Evolutionary conservation across 1,140 invertebrate species (phyloP).

Genomic region (Heterodera schachtii): DNA sequence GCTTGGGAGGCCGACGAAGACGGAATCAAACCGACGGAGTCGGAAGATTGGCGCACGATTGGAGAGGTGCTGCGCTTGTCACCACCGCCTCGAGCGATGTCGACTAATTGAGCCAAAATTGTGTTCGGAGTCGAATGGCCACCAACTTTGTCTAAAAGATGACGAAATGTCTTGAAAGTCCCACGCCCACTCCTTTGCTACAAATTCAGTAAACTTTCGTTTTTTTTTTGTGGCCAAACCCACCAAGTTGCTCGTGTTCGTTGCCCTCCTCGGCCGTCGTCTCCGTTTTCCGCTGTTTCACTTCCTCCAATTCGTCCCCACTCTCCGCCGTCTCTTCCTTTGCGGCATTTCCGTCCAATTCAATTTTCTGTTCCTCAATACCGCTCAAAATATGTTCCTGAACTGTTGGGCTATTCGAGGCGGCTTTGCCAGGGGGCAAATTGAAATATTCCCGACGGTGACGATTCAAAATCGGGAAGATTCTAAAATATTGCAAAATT

Average conservation of each 20-base stretch:
- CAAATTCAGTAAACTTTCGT: too few relatives aligned
- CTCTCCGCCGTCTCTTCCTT: background rate
- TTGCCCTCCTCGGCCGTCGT: background rate
- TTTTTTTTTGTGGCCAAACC: background rate
- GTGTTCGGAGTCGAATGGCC: conserved; percentile 17
- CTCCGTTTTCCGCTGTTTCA: background rate
- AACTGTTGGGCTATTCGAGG: background rate
- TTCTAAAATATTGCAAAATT: background rate
- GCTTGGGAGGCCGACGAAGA: background rate
- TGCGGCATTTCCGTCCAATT: conserved; percentile 12
- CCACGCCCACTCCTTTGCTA: too few relatives aligned
- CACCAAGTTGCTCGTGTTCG: background rate
- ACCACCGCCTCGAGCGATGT: conserved; percentile 14
- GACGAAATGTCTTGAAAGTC: too few relatives aligned
- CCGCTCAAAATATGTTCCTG: background rate
- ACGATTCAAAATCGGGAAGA: conserved; percentile 22
- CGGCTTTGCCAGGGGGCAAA: background rate
- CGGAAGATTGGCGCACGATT: background rate
- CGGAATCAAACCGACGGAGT: background rate
- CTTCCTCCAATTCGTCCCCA: background rate
- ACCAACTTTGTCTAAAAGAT: conserved; percentile 7
- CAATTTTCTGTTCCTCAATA: conserved; percentile 17
- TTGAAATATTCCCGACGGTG: conserved; percentile 30
- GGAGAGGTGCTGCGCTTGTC: conserved; percentile 11
- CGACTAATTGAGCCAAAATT: conserved; percentile 27